A percentile compares a stretch with the other conserved stretches of the same genome.
phyloP scores from a whole-genome alignment of 2,888 invertebrate genomes.

The Limenitis camilla region DNA sequence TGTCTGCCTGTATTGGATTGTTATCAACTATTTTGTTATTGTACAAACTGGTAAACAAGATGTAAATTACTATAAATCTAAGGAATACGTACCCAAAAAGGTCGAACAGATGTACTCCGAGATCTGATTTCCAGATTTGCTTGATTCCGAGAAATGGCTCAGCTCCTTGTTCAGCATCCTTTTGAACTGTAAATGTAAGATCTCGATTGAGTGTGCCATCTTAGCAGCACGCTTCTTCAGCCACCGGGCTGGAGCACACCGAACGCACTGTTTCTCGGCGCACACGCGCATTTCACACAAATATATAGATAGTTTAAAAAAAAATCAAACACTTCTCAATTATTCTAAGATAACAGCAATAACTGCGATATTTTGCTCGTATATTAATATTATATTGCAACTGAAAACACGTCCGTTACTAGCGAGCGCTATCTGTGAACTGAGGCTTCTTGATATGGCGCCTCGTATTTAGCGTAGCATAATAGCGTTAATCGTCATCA shows the following conservation, averaged over 20 bases:
- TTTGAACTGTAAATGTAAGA: constrained; percentile 89
- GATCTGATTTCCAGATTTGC: constrained; percentile 99
- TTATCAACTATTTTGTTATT: constrained; percentile 15
- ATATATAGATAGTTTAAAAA: constrained; percentile 17
- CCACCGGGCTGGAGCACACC: constrained; percentile 55
- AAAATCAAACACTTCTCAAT: constrained; percentile 20
- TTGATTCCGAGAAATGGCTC: constrained; percentile 98
- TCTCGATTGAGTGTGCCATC: constrained; percentile 63
- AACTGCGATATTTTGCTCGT: not conserved
- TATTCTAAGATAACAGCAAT: not conserved
- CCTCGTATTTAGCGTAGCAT: constrained; percentile 31
- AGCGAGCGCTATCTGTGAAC: constrained; percentile 56
- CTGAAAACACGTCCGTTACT: constrained; percentile 42
- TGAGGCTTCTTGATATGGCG: constrained; percentile 36
- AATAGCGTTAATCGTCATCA: constrained; percentile 32
- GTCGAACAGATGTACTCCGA: constrained; percentile 99
- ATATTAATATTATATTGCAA: not conserved
- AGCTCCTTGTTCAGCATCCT: constrained; percentile 99
- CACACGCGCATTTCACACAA: constrained; percentile 65
- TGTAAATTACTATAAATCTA: not conserved
- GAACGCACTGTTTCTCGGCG: constrained; percentile 59
- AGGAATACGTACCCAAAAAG: constrained; percentile 90
- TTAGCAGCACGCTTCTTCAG: constrained; percentile 48
- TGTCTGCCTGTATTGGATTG: constrained; percentile 5
- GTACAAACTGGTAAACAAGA: constrained; percentile 6